A percentile compares a stretch with the other conserved stretches of the same genome.
phyloP scores from a whole-genome alignment of 2,888 invertebrate genomes.

The Rotaria macrura region DNA sequence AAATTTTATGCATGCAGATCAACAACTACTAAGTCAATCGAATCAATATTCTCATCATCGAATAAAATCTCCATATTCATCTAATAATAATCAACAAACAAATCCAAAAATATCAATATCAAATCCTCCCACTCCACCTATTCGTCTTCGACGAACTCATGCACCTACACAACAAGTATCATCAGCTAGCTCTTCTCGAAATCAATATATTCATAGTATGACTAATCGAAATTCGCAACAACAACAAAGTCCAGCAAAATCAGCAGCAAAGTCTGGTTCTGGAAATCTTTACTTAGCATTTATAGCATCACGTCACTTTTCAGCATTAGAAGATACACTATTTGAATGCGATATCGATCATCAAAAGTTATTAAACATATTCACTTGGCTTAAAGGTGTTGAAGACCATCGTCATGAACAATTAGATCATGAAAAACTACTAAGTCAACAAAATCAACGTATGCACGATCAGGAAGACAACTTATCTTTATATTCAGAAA shows the following conservation, averaged over 20 bases:
- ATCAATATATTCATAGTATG: background rate
- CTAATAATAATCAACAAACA: background rate
- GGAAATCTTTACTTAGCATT: background rate
- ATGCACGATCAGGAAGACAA: background rate
- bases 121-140: background rate
- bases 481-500: background rate
- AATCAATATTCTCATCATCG: background rate
- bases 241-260: background rate
- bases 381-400: background rate
- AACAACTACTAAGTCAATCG: background rate
- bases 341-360: background rate
- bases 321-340: background rate
- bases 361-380: background rate
- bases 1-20: background rate
- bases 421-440: background rate
- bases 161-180: background rate
- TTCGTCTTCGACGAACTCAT: background rate
- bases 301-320: background rate
- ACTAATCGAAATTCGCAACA: background rate
- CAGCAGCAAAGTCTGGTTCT: background rate
- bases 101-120: background rate
- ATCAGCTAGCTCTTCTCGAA: background rate
- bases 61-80: background rate
- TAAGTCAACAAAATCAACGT: background rate
- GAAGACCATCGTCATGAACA: conserved; percentile 4